These are phyloP conservation scores for Chymomyza amoena DNA, from an alignment of 2,888 invertebrate species.

Conservation along the genomic window DNA sequence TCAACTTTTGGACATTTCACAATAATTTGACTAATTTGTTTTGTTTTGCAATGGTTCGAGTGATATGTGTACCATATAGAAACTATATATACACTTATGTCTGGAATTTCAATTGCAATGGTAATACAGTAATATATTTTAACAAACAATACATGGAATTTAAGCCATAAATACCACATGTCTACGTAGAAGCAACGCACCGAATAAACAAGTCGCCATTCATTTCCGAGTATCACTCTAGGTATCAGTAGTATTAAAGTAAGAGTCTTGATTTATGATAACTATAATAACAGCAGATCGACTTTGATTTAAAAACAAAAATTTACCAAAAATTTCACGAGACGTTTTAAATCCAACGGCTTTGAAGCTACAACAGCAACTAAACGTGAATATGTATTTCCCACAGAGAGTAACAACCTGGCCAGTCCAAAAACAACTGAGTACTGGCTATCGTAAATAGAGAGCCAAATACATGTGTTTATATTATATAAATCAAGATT, in stretches of 20 bases:
- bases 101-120: slow-evolving; percentile 22
- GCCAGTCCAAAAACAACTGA: background rate
- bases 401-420: background rate
- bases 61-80: background rate
- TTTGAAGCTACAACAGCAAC: slow-evolving; percentile 16
- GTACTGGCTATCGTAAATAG: background rate
- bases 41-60: slow-evolving; percentile 4
- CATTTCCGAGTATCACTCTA: slow-evolving; percentile 56
- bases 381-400: slow-evolving; percentile 29
- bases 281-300: background rate
- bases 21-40: slow-evolving; percentile 38
- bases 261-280: background rate
- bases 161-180: background rate
- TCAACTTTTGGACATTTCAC: slow-evolving; percentile 25
- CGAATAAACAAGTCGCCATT: slow-evolving; percentile 63
- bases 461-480: slow-evolving; percentile 27
- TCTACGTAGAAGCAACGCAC: slow-evolving; percentile 35
- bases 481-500: slow-evolving; percentile 60
- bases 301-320: background rate
- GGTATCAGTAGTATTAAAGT: background rate
- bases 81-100: background rate
- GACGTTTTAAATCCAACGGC: slow-evolving; percentile 8
- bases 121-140: slow-evolving; percentile 46
- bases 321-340: slow-evolving; percentile 4
- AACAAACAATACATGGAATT: slow-evolving; percentile 19